Percentiles rank a stretch among this genome's conserved stretches.
phyloP scores from a whole-genome alignment of 2,797 vertebrate genomes.

The Vireo griseus region DNA sequence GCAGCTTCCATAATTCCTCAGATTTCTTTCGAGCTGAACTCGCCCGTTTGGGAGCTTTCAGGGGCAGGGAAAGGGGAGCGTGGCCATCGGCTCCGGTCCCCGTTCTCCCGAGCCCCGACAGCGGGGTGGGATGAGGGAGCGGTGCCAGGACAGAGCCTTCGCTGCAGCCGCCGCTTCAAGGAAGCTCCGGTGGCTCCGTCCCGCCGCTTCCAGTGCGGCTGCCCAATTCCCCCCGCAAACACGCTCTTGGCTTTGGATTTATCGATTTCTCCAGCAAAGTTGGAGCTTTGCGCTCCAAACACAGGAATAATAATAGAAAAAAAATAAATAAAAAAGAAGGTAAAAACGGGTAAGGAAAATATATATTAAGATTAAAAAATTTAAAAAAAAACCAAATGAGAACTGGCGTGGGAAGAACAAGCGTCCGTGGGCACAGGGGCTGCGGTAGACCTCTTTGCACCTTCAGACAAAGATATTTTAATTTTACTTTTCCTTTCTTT shows the following conservation, averaged over 20 bases:
- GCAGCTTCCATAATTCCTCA: neutral
- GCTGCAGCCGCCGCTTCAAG: neutral
- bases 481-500: neutral
- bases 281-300: neutral
- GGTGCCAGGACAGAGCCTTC: neutral
- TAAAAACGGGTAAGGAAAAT: neutral
- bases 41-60: neutral
- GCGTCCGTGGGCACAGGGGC: neutral
- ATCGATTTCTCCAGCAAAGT: neutral
- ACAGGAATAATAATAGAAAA: neutral
- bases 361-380: neutral
- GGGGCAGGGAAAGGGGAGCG: neutral
- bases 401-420: neutral
- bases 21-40: neutral
- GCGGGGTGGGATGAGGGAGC: neutral
- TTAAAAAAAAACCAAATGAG: neutral
- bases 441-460: neutral
- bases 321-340: neutral
- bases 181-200: neutral
- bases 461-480: neutral
- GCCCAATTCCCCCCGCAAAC: neutral
- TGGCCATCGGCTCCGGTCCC: neutral
- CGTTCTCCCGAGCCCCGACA: neutral
- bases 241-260: neutral
- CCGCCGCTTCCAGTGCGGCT: neutral